Percentiles rank a stretch among this genome's conserved stretches.
These are phyloP conservation scores for human (Homo sapiens) DNA, from an alignment of 2,113 vertebrate genomes.

Conservation along the genomic window DNA sequence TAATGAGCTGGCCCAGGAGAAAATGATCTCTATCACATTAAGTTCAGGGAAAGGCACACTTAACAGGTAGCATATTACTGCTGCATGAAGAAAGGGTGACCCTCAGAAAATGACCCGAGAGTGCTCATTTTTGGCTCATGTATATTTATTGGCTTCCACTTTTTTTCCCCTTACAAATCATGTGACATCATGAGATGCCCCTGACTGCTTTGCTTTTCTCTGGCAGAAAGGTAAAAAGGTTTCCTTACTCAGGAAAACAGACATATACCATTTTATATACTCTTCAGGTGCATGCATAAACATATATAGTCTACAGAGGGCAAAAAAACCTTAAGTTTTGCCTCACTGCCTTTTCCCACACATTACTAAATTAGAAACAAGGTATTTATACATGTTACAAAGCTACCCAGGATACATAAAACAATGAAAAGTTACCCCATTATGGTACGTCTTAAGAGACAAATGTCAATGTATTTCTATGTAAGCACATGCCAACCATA, in stretches of 20 bases:
- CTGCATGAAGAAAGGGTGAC: constrained; percentile 16
- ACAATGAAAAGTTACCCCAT: neutral
- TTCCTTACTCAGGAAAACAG: constrained; percentile 34
- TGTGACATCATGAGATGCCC: neutral
- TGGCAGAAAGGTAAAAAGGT: constrained; percentile 32
- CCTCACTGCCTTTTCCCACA: neutral
- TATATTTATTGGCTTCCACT: neutral
- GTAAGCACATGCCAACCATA: constrained; percentile 3
- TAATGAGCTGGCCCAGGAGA: constrained; percentile 18
- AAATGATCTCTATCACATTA: neutral
- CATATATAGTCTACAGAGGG: constrained; percentile 4
- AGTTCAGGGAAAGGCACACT: constrained; percentile 10
- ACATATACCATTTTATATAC: neutral
- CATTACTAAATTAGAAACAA: constrained; percentile 22
- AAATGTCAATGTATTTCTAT: neutral
- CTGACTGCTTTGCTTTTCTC: constrained; percentile 24
- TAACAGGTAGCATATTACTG: neutral
- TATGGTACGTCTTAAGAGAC: neutral
- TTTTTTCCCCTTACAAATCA: constrained; percentile 14
- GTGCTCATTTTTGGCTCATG: neutral
- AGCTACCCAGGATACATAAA: neutral
- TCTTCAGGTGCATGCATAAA: neutral
- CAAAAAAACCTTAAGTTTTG: neutral
- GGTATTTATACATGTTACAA: neutral
- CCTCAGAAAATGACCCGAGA: neutral